Base-by-base conservation (phyloP, 2,797 vertebrate species). In the Arrhamphus sclerolepis region DNA sequence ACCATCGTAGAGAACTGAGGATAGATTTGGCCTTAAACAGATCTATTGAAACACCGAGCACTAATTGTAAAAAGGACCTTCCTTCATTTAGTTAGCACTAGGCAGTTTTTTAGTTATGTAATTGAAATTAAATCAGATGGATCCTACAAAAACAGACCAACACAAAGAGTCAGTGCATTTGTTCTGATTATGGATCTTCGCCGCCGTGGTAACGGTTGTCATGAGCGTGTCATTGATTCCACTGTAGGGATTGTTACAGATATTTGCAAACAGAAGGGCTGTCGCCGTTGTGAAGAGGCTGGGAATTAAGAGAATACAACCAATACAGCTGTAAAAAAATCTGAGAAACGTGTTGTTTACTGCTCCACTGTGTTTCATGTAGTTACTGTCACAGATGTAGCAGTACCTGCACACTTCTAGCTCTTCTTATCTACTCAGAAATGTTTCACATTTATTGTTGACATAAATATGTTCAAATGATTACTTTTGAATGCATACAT, bases 201-300 rank as follows among this genome's bases (percentile, higher is more conserved):
- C 38, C 48, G 43, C 41, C 43, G 18, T 51, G 61, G 39, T 51
- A 50, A 38, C 44, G 34, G 56, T 40, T 56, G 44, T 39, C 52
- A 22, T 41, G 24, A 44, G 51, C 47, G 31, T 64, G 24, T 64
- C 63, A 55, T 62, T 48, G 69, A 73, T 73, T 73, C 29, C 43
- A 20, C 6, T 1, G 22, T 38, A 13, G 56, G 75, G 42, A 63
- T 24, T 34, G 31, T 34, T 34, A 31, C 2, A 34, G 28, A 29
- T 29, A 34, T 14, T 44, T 24, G 7, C 14, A 57, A 58, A 61
- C 4, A 2, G 62, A 65, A 64, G 77, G 62, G 59, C 57, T 70
- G 46, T 52, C 53, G 63, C 24, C 52, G 57, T 21, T 63, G 42
- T 70, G 26, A 53, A 52, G 53, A 26, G 53, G 50, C 41, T 75